phyloP scores from a whole-genome alignment of 2,797 vertebrate species.

The Denticeps clupeoides region DNA sequence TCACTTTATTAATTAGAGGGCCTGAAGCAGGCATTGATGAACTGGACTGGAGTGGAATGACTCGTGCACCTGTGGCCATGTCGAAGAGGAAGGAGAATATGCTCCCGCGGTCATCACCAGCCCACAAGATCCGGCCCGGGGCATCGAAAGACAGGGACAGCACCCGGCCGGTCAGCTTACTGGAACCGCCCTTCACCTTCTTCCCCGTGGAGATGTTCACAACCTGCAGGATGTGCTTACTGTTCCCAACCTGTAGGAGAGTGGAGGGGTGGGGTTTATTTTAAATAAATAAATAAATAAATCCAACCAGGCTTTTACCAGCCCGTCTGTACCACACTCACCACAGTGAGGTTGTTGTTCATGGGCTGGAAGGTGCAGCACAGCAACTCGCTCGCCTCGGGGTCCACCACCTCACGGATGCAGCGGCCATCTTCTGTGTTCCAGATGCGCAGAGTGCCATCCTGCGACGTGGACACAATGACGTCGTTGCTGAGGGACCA shows the following conservation, averaged over 20 bases:
- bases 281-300: too few relatives aligned
- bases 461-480: constrained; percentile 83
- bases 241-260: constrained; percentile 74
- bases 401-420: constrained; percentile 82
- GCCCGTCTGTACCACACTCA: too few relatives aligned
- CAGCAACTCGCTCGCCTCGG: constrained; percentile 77
- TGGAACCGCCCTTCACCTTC: constrained; percentile 83
- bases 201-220: constrained; percentile 93
- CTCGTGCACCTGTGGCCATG: constrained; percentile 74
- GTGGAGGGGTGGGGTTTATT: too few relatives aligned
- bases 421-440: constrained; percentile 84
- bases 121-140: constrained; percentile 83
- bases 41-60: constrained; percentile 15
- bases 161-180: constrained; percentile 81
- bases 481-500: constrained; percentile 94
- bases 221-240: constrained; percentile 82
- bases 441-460: constrained; percentile 85
- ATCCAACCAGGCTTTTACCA: too few relatives aligned
- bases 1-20: too few relatives aligned
- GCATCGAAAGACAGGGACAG: constrained; percentile 85
- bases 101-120: constrained; percentile 80
- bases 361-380: constrained; percentile 93
- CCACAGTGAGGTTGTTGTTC: constrained; percentile 94
- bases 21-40: too few relatives aligned
- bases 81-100: constrained; percentile 92